Percentiles rank a stretch among this genome's conserved stretches.
Conservation (phyloP, 2,888 invertebrate species). For the Sepioteuthis lessoniana region DNA sequence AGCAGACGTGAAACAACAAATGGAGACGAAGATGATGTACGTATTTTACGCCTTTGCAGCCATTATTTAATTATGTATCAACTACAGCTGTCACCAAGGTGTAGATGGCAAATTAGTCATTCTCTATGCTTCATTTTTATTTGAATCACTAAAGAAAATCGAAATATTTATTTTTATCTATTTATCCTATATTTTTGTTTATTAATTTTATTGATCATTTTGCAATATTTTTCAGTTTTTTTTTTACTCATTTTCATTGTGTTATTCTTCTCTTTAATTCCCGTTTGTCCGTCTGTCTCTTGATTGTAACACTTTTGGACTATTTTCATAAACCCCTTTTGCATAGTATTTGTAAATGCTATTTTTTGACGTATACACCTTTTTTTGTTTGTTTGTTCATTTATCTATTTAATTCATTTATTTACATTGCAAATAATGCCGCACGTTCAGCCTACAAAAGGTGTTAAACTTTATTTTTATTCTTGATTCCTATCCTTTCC, state of each 20-base stretch:
- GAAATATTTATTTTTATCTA: neutral
- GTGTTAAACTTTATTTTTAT: neutral
- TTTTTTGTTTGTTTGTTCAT: too few relatives aligned
- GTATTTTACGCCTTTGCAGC: slow-evolving; percentile 7
- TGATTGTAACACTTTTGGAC: neutral
- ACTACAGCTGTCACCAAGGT: slow-evolving; percentile 33
- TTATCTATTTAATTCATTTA: neutral
- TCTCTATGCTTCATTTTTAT: neutral
- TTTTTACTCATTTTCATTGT: neutral
- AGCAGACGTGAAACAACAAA: slow-evolving; percentile 33
- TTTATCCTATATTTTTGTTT: neutral
- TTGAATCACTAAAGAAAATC: slow-evolving; percentile 2
- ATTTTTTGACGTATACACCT: neutral
- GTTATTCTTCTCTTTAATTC: neutral
- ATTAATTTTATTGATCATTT: neutral
- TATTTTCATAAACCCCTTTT: slow-evolving; percentile 16
- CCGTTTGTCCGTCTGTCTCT: neutral
- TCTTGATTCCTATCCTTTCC: neutral
- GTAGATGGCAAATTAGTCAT: slow-evolving; percentile 33
- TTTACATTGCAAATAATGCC: neutral
- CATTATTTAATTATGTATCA: slow-evolving; percentile 33
- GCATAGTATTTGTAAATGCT: neutral
- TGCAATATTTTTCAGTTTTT: neutral
- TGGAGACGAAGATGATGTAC: slow-evolving; percentile 33
- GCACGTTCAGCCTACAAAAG: neutral